Conservation (phyloP, 2,113 vertebrate genomes). For the Pungitius pungitius region DNA sequence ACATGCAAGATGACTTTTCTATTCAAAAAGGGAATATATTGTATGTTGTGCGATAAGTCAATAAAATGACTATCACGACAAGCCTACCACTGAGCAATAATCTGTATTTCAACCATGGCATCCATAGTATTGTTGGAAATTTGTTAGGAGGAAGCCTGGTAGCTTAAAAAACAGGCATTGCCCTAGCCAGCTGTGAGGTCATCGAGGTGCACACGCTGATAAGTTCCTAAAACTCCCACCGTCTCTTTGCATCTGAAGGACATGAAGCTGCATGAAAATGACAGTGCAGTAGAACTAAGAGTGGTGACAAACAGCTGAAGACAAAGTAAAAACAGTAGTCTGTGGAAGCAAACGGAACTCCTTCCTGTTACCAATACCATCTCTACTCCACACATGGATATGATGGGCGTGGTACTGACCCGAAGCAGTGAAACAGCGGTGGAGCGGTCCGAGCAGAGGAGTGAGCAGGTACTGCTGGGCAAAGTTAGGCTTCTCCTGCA, state of each 20-base stretch:
- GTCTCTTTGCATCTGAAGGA: not conserved
- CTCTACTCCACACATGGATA: not conserved
- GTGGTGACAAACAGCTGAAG: not conserved
- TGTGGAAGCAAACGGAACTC: not conserved
- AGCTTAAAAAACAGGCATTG: not conserved
- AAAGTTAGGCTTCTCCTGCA: conserved; percentile 81
- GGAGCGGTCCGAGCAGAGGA: conserved; percentile 85
- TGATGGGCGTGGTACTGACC: conserved; percentile 71
- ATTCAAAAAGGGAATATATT: no score
- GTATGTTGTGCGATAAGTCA: no score
- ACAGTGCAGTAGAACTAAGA: not conserved
- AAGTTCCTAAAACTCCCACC: not conserved
- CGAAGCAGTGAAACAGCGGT: conserved; percentile 66
- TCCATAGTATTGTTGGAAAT: not conserved
- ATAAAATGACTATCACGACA: no score
- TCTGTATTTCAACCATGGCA: not conserved
- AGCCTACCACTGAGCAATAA: not conserved
- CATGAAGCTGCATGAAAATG: not conserved
- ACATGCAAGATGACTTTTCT: no score
- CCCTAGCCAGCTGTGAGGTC: not conserved
- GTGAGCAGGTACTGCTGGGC: conserved; percentile 82
- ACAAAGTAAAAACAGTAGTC: not conserved
- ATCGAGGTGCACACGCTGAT: not conserved
- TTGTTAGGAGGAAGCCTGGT: no score
- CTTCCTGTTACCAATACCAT: not conserved